Evolutionary conservation across 2,888 invertebrate species (phyloP).

Genomic region (Frankliniella fusca): DNA sequence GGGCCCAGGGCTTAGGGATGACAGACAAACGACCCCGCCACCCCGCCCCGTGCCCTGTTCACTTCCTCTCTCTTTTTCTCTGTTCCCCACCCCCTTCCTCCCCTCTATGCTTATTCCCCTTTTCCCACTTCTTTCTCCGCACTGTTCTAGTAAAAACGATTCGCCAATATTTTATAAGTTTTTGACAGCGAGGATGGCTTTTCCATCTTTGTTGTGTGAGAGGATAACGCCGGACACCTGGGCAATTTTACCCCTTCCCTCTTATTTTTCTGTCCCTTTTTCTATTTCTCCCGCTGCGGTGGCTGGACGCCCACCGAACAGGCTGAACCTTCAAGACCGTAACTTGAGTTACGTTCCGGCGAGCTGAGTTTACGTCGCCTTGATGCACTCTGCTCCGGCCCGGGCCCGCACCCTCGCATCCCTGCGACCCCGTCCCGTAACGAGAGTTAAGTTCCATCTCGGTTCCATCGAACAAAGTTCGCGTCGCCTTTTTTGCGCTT

Average conservation of each 20-base stretch:
- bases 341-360: too few species aligned
- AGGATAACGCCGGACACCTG: conserved; percentile 46
- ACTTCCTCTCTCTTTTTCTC: conserved; percentile 35
- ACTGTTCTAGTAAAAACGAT: conserved; percentile 46
- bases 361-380: too few species aligned
- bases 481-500: too few species aligned
- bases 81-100: conserved; percentile 43
- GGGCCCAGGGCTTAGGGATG: conserved; percentile 31
- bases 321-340: too few species aligned
- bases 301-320: too few species aligned
- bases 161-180: conserved; percentile 64
- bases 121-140: conserved; percentile 34
- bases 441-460: too few species aligned
- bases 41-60: conserved; percentile 48
- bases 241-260: conserved; percentile 37
- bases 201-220: conserved; percentile 51
- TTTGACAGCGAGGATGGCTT: conserved; percentile 63
- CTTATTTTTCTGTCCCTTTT: conserved; percentile 28
- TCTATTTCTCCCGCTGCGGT: conserved; percentile 44
- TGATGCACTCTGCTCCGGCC: too few species aligned
- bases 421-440: too few species aligned
- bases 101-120: conserved; percentile 43
- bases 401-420: too few species aligned
- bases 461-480: too few species aligned
- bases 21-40: conserved; percentile 40